phyloP scores from a whole-genome alignment of 2,797 vertebrate species.

The Dromococcyx pavoninus region DNA sequence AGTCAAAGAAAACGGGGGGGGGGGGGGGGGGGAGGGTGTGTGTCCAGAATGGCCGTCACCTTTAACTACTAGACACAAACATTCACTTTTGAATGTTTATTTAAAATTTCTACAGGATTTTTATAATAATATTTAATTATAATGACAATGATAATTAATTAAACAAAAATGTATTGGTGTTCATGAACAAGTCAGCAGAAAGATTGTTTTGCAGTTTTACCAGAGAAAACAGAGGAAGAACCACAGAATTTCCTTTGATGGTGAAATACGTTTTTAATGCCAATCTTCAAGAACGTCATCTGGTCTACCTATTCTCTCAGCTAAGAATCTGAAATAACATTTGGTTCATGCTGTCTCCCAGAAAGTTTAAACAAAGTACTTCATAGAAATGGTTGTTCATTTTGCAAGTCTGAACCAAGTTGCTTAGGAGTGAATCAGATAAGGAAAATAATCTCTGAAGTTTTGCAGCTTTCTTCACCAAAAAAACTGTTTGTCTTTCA shows the following conservation, averaged over 20 bases:
- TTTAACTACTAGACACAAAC: neutral
- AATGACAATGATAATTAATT: neutral
- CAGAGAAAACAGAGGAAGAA: neutral
- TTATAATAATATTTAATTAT: neutral
- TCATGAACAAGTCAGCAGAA: neutral
- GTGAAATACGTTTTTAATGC: neutral
- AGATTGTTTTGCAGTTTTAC: neutral
- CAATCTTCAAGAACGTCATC: accelerated
- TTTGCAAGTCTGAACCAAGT: neutral
- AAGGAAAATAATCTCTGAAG: neutral
- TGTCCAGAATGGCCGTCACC: neutral
- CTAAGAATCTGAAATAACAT: neutral
- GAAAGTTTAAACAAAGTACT: neutral
- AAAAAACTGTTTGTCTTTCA: neutral
- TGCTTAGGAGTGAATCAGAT: neutral
- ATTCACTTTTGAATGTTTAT: neutral
- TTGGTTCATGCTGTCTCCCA: neutral
- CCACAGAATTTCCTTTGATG: neutral
- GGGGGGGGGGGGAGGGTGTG: no score
- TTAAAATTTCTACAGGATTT: neutral
- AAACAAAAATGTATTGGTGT: neutral
- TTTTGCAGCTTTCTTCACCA: neutral
- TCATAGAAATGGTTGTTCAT: neutral
- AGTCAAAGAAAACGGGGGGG: neutral
- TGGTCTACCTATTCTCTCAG: neutral